Conservation (phyloP, 2,797 vertebrate species). For the Sebastolobus altivelis region DNA sequence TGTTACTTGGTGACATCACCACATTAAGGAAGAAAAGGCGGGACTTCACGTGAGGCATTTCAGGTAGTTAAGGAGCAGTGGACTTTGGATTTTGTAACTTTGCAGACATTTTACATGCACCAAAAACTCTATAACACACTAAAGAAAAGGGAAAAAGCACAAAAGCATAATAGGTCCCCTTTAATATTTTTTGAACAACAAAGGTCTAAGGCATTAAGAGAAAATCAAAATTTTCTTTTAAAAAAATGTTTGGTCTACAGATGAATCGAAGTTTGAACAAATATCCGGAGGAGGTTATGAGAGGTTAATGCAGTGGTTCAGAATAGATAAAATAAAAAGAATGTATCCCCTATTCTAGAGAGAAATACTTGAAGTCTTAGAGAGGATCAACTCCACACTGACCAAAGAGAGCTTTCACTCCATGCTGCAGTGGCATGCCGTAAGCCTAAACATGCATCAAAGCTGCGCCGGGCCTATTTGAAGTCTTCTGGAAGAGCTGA, state of each 20-base stretch:
- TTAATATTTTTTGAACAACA: not conserved
- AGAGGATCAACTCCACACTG: constrained; percentile 41
- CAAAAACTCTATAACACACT: no score
- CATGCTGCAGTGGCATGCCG: constrained; percentile 45
- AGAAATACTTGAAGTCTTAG: constrained; percentile 14
- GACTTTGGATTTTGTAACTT: no score
- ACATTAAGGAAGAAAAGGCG: no score
- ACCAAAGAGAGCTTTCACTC: constrained; percentile 46
- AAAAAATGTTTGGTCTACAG: not conserved
- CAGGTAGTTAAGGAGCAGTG: no score
- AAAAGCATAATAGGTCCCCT: no score
- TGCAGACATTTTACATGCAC: no score
- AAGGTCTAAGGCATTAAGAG: not conserved
- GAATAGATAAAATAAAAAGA: not conserved
- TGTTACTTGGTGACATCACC: no score
- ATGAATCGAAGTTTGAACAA: not conserved
- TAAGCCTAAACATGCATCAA: constrained; percentile 75
- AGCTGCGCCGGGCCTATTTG: constrained; percentile 55
- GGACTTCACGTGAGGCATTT: no score
- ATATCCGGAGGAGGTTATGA: not conserved
- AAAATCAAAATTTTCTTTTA: not conserved
- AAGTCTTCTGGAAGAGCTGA: constrained; percentile 71
- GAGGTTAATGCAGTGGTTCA: not conserved
- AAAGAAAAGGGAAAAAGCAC: no score
- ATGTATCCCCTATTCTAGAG: not conserved